phyloP scores from a whole-genome alignment of 1,140 invertebrate species.

The Thaumatotibia leucotreta region DNA sequence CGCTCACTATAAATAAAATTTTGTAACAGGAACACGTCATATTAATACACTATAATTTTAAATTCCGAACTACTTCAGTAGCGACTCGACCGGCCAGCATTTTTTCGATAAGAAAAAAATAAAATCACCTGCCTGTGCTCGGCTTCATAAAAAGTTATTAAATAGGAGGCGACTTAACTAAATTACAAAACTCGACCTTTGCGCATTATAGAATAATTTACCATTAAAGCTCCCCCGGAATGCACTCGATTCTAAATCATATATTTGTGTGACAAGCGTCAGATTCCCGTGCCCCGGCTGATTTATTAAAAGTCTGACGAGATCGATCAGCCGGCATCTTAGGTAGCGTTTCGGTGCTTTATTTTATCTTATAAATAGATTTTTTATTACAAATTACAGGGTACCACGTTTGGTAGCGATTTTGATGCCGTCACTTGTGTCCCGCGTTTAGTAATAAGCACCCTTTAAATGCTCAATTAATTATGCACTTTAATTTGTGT shows the following conservation, averaged over 20 bases:
- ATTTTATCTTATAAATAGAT: constrained; percentile 74
- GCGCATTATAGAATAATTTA: constrained; percentile 66
- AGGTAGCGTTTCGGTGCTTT: constrained; percentile 64
- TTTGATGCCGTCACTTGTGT: constrained; percentile 38
- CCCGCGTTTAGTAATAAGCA: constrained; percentile 37
- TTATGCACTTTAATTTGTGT: constrained; percentile 49
- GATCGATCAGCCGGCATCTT: constrained; percentile 64
- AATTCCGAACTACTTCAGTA: constrained; percentile 67
- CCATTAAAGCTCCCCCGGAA: constrained; percentile 25
- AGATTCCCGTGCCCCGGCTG: constrained; percentile 50
- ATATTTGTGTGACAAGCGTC: constrained; percentile 58
- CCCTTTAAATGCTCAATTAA: constrained; percentile 28
- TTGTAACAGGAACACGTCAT: constrained; percentile 38
- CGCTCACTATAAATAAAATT: constrained; percentile 52
- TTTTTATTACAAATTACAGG: constrained; percentile 74
- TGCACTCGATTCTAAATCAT: constrained; percentile 52
- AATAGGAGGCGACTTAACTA: constrained; percentile 72
- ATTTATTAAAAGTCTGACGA: constrained; percentile 61
- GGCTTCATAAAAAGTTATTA: constrained; percentile 58
- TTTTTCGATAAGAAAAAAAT: constrained; percentile 45
- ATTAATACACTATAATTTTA: constrained; percentile 70
- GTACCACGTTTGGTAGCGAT: constrained; percentile 69
- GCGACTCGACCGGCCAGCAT: constrained; percentile 35
- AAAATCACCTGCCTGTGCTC: constrained; percentile 53
- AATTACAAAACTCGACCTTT: constrained; percentile 70